phyloP scores from a whole-genome alignment of 2,113 vertebrate species.

The Tenrec ecaudatus region DNA sequence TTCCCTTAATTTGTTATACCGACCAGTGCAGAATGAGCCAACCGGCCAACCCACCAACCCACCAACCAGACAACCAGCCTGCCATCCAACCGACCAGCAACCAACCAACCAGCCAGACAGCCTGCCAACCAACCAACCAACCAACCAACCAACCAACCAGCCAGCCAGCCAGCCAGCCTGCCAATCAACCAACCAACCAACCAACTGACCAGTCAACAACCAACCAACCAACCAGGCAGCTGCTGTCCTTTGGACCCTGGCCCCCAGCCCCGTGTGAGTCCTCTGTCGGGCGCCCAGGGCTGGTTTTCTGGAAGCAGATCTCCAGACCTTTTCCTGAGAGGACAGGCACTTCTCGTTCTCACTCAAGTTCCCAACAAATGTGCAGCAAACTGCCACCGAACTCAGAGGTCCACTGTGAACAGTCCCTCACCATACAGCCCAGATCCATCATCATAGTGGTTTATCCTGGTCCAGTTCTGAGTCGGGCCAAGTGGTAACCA shows the following conservation, averaged over 20 bases:
- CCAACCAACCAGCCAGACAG: too few species aligned
- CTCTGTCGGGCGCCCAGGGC: not conserved
- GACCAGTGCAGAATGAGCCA: not conserved
- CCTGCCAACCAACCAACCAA: too few species aligned
- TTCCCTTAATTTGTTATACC: not conserved
- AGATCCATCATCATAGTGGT: accelerated
- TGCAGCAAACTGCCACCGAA: not conserved
- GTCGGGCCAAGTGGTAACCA: not conserved
- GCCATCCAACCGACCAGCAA: too few species aligned
- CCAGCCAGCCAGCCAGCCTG: too few species aligned
- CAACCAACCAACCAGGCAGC: too few species aligned
- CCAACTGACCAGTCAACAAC: too few species aligned
- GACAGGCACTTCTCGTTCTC: not conserved
- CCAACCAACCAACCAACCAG: too few species aligned
- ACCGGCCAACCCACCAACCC: too few species aligned
- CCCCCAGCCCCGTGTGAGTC: not conserved
- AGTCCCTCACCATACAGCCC: too few species aligned
- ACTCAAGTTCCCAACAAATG: not conserved
- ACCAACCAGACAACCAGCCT: too few species aligned
- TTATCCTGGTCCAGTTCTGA: accelerated
- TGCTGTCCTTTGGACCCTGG: not conserved
- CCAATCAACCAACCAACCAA: too few species aligned
- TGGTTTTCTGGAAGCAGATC: not conserved
- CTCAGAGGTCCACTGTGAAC: too few species aligned
- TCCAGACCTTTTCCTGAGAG: not conserved